Evolutionary conservation across 30 jellyfish, hydroid and myxozoan species (phyloP), one percentile per base, ranked within the genome.

Genomic region (Aurelia aurita): DNA sequence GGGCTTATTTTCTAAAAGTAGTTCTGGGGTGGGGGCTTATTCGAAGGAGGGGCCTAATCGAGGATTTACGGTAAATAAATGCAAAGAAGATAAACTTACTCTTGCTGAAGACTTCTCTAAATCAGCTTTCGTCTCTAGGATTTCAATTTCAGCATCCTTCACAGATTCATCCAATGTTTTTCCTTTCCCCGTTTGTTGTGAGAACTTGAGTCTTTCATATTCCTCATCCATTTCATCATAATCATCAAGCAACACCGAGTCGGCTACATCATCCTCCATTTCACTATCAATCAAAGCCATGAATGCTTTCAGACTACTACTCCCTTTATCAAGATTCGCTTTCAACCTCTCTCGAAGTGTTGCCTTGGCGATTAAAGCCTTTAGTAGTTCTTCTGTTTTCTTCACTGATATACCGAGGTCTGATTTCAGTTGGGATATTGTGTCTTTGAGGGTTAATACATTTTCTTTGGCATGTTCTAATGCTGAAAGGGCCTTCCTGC

Each of bases 161-260:
- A 89, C 35, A 35, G 71, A 57, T 67, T 89, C 97, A 32, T 80
- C 90, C 75, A 89, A 63, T 7, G 93, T 60, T 74, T 74, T 89
- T 1, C 87, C 70, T 72, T 69, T 71, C 27, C 87, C 59, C 58
- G 65, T 35, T 51, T 83, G 93, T 49, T 85, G 88, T 20, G 95
- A 45, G 58, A 74, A 45, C 34, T 90, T 87, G 18, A 90, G 58
- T 26, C 93, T 47, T 29, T 90, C 97, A 57, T 90, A 90, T 46
- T 90, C 97, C 49, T 90, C 97, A 67, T 90, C 97, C 72, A 90
- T 49, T 72, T 90, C 97, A 76, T 90, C 97, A 27, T 90, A 77
- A 31, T 90, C 97, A 44, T 90, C 97, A 34, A 72, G 72, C 79
- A 87, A 74, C 18, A 74, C 49, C 27, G 90, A 82, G 31, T 82